A percentile compares a stretch with the other conserved stretches of the same genome.
Evolutionary conservation across 1,140 invertebrate genomes (phyloP).

Genomic region (Cyrtorhinus lividipennis): DNA sequence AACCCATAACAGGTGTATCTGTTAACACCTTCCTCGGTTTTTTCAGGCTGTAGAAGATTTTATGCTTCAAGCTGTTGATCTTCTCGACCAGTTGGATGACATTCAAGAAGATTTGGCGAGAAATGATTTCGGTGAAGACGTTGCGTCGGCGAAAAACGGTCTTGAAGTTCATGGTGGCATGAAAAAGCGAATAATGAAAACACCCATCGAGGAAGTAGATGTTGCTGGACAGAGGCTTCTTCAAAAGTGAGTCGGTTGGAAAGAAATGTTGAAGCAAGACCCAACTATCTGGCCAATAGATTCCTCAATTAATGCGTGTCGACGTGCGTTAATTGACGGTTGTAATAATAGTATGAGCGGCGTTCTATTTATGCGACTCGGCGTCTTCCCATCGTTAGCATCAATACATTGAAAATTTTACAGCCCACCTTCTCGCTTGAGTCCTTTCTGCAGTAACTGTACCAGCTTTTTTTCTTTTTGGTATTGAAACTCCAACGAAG

Average conservation of each 20-base stretch:
- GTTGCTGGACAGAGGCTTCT: conserved; percentile 50
- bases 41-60: conserved; percentile 77
- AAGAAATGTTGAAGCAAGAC: too few species aligned
- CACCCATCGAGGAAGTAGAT: conserved; percentile 85
- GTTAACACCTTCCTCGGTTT: neutral
- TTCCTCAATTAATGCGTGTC: too few species aligned
- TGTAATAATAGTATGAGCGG: too few species aligned
- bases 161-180: conserved; percentile 89
- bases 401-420: too few species aligned
- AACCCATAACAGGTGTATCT: neutral
- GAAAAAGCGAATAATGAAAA: conserved; percentile 83
- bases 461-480: too few species aligned
- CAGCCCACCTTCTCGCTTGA: too few species aligned
- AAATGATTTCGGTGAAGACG: conserved; percentile 84
- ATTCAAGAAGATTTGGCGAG: conserved; percentile 77
- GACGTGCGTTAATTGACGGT: too few species aligned
- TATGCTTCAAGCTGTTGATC: conserved; percentile 82
- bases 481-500: too few species aligned
- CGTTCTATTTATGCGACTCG: too few species aligned
- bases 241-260: conserved; percentile 40
- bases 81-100: conserved; percentile 81
- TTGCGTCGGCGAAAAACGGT: conserved; percentile 71
- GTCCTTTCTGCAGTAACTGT: too few species aligned
- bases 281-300: too few species aligned
- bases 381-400: too few species aligned